These are phyloP conservation scores for Procavia capensis DNA, from an alignment of 2,113 vertebrate species.

Conservation along the genomic window DNA sequence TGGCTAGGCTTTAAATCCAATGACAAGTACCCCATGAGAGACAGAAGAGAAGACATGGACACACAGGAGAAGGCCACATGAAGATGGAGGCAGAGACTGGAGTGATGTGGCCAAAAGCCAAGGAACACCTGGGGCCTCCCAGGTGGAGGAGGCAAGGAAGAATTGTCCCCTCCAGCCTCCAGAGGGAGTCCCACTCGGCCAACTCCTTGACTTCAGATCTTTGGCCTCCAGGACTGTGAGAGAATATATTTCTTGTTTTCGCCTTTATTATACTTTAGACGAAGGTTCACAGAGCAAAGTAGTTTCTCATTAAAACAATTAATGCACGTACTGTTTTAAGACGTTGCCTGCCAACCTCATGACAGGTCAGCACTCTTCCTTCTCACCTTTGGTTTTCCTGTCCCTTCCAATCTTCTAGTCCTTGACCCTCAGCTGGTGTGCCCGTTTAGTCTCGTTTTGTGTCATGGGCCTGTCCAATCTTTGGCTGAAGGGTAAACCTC, in stretches of 20 bases:
- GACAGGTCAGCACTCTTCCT: no score
- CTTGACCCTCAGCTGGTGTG: no score
- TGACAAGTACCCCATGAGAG: not conserved
- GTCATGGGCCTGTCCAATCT: no score
- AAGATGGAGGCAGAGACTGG: not conserved
- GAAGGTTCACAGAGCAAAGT: no score
- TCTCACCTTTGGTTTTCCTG: no score
- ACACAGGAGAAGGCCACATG: not conserved
- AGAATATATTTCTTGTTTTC: not conserved
- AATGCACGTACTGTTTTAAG: no score
- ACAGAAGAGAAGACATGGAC: not conserved
- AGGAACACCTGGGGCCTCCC: not conserved
- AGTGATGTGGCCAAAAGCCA: not conserved
- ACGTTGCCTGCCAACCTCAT: no score
- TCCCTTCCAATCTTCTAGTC: no score
- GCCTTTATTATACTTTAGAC: no score
- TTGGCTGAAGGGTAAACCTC: no score
- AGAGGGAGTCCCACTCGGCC: accelerated
- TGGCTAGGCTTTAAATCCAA: not conserved
- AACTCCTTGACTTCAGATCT: not conserved
- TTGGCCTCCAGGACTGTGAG: not conserved
- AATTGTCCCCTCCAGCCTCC: accelerated
- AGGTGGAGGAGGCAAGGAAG: not conserved
- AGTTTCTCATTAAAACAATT: no score
- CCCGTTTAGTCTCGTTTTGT: no score